A percentile compares a stretch with the other conserved stretches of the same genome.
Conservation (phyloP, 2,113 vertebrate species). For the Gallinago undulata region DNA sequence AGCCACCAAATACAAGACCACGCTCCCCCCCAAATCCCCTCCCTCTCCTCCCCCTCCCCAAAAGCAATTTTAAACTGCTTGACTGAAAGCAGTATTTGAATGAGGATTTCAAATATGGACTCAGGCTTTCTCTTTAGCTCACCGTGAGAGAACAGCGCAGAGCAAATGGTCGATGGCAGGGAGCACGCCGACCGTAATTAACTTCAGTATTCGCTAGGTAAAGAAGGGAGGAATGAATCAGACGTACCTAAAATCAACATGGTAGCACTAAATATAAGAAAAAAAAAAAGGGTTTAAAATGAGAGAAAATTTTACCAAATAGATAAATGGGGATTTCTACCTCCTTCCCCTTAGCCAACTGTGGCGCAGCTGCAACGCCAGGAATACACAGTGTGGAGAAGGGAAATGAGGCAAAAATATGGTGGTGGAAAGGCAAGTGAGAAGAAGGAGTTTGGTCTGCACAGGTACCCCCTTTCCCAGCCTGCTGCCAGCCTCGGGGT, state of each 20-base stretch:
- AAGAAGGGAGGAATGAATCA: background rate
- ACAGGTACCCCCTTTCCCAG: background rate
- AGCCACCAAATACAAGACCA: slow-evolving; percentile 13
- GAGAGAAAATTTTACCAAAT: background rate
- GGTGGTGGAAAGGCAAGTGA: background rate
- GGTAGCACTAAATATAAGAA: background rate
- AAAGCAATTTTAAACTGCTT: slow-evolving; percentile 49
- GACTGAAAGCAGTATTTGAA: slow-evolving; percentile 43
- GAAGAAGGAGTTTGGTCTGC: background rate
- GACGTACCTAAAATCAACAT: background rate
- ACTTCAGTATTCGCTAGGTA: background rate
- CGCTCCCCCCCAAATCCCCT: background rate
- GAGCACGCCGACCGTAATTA: background rate
- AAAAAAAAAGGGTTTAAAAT: background rate
- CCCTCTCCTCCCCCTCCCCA: background rate
- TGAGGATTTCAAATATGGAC: slow-evolving; percentile 42
- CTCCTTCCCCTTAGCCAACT: background rate
- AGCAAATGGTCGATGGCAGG: background rate
- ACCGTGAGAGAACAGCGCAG: background rate
- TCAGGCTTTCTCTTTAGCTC: slow-evolving; percentile 23
- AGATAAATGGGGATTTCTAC: background rate
- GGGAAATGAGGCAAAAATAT: background rate
- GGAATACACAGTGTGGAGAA: background rate
- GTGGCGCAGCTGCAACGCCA: rapidly evolving
- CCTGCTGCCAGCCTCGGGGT: background rate